Evolutionary conservation across 2,797 vertebrate genomes (phyloP).

Genomic region (Anguilla marmorata): DNA sequence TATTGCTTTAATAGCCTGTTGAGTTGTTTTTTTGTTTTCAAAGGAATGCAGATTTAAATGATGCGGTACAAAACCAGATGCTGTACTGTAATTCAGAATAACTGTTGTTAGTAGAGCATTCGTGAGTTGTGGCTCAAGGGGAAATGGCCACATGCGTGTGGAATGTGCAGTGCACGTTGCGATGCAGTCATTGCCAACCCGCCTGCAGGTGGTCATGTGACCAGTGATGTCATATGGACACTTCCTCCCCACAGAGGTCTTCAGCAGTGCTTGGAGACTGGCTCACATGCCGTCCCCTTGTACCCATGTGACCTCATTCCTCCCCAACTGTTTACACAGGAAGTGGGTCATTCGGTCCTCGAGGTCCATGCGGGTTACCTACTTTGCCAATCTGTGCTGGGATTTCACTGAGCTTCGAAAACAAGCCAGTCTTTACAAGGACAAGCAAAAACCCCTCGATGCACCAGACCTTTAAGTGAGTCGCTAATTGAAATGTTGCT

Average conservation of each 20-base stretch:
- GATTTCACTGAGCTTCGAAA: background rate
- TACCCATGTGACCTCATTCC: background rate
- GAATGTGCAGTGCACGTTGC: constrained; percentile 37
- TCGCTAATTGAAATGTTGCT: background rate
- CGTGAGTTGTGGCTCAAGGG: constrained; percentile 29
- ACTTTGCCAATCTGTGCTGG: background rate
- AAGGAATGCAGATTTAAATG: background rate
- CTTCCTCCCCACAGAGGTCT: background rate
- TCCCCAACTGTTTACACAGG: background rate
- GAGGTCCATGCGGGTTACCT: background rate
- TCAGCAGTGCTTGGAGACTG: background rate
- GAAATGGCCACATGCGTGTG: constrained; percentile 38
- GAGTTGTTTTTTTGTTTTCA: background rate
- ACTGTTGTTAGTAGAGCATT: constrained; percentile 41
- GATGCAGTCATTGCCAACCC: constrained; percentile 54
- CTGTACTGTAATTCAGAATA: background rate
- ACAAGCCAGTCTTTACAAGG: background rate
- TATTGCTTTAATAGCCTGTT: constrained; percentile 6
- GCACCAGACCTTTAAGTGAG: background rate
- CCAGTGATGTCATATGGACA: background rate
- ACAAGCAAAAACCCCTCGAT: background rate
- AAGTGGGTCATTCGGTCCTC: background rate
- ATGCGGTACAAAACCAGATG: background rate
- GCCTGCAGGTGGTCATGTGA: constrained; percentile 3
- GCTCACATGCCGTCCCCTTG: background rate